These are phyloP conservation scores for Scelioninae gen. 2 DNA, from an alignment of 2,888 invertebrate genomes.

Conservation along the genomic window DNA sequence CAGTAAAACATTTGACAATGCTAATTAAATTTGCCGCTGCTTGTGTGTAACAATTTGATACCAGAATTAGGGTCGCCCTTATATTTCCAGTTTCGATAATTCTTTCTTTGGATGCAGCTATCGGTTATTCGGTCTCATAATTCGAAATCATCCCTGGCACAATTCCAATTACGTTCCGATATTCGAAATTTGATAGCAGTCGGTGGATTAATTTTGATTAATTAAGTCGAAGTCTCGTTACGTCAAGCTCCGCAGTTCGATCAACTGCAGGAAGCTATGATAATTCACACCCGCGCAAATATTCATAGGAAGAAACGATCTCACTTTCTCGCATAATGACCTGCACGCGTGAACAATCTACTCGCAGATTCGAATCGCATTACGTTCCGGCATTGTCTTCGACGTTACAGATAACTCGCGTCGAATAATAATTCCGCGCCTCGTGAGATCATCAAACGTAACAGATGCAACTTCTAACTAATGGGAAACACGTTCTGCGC, in stretches of 20 bases:
- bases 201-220: neutral
- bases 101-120: neutral
- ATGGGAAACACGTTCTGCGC: slow-evolving; percentile 38
- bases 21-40: too few relatives aligned
- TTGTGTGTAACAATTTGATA: too few relatives aligned
- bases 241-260: neutral
- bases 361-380: slow-evolving; percentile 35
- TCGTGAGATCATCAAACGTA: slow-evolving; percentile 56
- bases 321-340: slow-evolving; percentile 51
- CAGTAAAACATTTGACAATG: too few relatives aligned
- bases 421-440: slow-evolving; percentile 55
- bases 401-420: slow-evolving; percentile 44
- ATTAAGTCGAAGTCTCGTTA: slow-evolving; percentile 19
- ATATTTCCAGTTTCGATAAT: neutral
- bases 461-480: slow-evolving; percentile 48
- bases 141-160: slow-evolving; percentile 3
- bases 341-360: slow-evolving; percentile 37
- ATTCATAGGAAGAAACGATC: slow-evolving; percentile 42
- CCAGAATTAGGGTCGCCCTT: too few relatives aligned
- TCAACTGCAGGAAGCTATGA: slow-evolving; percentile 12
- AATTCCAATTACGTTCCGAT: slow-evolving; percentile 22
- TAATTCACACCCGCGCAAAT: slow-evolving; percentile 38
- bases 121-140: slow-evolving; percentile 6
- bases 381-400: slow-evolving; percentile 46
- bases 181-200: slow-evolving; percentile 5